Conservation (phyloP, 2,113 vertebrate genomes). For the Willisornis vidua region DNA sequence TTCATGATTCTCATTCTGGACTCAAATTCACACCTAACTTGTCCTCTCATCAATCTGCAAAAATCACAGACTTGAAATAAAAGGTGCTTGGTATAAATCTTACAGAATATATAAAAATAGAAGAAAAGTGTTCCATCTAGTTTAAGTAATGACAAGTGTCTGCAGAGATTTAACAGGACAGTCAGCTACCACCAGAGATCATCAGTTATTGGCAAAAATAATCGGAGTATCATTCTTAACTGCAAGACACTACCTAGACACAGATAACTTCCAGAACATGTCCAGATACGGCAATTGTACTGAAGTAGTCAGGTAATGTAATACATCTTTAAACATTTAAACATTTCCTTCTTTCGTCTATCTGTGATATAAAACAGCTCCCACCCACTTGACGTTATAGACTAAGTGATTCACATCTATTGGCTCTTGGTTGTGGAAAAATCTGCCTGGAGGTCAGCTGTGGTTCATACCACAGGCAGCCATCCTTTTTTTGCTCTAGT, state of each 20-base stretch:
- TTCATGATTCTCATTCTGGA: neutral
- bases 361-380: neutral
- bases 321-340: neutral
- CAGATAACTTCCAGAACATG: neutral
- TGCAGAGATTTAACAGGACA: neutral
- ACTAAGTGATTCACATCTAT: neutral
- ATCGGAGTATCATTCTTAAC: neutral
- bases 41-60: neutral
- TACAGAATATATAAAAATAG: neutral
- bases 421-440: slow-evolving; percentile 42
- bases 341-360: neutral
- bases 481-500: neutral
- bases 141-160: neutral
- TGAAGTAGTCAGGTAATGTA: neutral
- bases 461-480: neutral
- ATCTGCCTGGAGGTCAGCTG: neutral
- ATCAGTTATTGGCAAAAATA: neutral
- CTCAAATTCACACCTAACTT: neutral
- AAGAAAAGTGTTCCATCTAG: neutral
- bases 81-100: neutral
- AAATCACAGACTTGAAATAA: neutral
- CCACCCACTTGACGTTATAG: neutral
- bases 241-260: neutral
- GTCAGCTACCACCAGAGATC: neutral
- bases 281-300: neutral